phyloP scores from a whole-genome alignment of 1,140 invertebrate species.

The Ladona fulva region DNA sequence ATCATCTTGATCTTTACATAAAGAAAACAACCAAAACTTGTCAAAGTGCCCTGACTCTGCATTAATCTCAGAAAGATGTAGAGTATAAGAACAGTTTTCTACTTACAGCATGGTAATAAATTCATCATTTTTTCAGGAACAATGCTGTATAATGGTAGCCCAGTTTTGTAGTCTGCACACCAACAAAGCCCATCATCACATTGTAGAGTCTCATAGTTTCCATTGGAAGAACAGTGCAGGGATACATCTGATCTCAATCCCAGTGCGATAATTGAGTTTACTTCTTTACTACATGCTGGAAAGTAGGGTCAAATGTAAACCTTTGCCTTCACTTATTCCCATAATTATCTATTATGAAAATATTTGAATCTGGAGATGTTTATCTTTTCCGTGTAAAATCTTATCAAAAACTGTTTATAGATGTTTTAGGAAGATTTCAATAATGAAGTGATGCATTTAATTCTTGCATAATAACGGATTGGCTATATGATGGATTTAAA shows the following conservation, averaged over 20 bases:
- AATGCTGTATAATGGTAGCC: conserved; percentile 37
- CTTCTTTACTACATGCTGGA: background rate
- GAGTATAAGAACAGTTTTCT: background rate
- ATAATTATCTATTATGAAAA: too few relatives aligned
- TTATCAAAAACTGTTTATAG: too few relatives aligned
- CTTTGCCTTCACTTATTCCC: too few relatives aligned
- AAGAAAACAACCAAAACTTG: background rate
- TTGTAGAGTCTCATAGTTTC: conserved; percentile 51
- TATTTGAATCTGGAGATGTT: too few relatives aligned
- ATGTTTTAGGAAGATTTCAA: too few relatives aligned
- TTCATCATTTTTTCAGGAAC: conserved; percentile 42
- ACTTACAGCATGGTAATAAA: conserved; percentile 48
- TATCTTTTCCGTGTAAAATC: too few relatives aligned
- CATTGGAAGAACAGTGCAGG: conserved; percentile 45
- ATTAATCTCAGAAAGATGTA: background rate
- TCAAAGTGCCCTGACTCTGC: background rate
- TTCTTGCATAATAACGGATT: too few relatives aligned
- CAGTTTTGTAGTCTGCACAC: conserved; percentile 46
- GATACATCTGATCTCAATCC: conserved; percentile 30
- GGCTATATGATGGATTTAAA: too few relatives aligned
- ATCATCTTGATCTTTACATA: background rate
- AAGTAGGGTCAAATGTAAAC: background rate
- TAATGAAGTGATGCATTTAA: too few relatives aligned
- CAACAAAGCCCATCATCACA: conserved; percentile 51
- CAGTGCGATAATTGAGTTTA: background rate